A percentile compares a stretch with the other conserved stretches of the same genome.
These are phyloP conservation scores for Lepus europaeus DNA, from an alignment of 2,113 vertebrate species.

Conservation along the genomic window DNA sequence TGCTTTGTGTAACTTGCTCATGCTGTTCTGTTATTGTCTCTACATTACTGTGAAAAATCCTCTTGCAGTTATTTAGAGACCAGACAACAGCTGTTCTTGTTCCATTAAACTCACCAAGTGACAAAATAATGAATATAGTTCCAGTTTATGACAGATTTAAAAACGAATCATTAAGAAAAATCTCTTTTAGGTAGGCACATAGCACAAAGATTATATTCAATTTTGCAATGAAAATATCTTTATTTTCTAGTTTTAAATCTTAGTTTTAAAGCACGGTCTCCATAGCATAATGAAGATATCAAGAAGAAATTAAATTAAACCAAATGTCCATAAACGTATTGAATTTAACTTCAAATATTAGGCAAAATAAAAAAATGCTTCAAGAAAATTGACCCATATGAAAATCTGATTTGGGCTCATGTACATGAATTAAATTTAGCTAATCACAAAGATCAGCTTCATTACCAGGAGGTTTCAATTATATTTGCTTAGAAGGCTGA, in stretches of 20 bases:
- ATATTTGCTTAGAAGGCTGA: background rate
- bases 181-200: slow-evolving; percentile 32
- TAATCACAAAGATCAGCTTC: background rate
- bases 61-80: slow-evolving; percentile 79
- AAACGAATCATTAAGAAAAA: slow-evolving; percentile 65
- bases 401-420: slow-evolving; percentile 10
- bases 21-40: slow-evolving; percentile 74
- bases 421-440: slow-evolving; percentile 7
- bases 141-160: slow-evolving; percentile 49
- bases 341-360: background rate
- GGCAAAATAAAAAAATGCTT: background rate
- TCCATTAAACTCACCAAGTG: slow-evolving; percentile 78
- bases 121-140: slow-evolving; percentile 81
- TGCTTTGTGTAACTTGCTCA: slow-evolving; percentile 61
- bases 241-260: slow-evolving; percentile 24
- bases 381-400: background rate
- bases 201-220: slow-evolving; percentile 54
- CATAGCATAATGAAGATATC: background rate
- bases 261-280: slow-evolving; percentile 47
- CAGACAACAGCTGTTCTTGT: slow-evolving; percentile 81
- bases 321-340: background rate
- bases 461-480: background rate
- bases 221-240: slow-evolving; percentile 47
- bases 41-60: slow-evolving; percentile 75
- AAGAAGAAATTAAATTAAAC: background rate